A percentile compares a stretch with the other conserved stretches of the same genome.
Conservation (phyloP, 2,888 invertebrate genomes). For the Bombylius discolor region DNA sequence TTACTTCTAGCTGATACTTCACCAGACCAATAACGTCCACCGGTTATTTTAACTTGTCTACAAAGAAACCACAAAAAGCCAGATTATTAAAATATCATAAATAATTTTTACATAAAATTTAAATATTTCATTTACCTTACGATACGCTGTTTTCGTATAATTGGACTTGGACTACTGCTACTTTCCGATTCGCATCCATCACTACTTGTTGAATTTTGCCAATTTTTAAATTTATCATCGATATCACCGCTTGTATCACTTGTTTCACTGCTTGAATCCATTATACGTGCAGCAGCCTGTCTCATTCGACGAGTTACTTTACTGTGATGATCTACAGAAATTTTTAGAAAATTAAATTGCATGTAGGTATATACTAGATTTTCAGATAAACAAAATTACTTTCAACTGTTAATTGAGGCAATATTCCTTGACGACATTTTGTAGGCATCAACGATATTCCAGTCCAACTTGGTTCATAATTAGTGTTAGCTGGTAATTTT, state of each 20-base stretch:
- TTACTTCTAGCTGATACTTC: constrained; percentile 69
- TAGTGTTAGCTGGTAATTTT: constrained; percentile 19
- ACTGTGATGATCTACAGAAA: background rate
- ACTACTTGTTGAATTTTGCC: constrained; percentile 29
- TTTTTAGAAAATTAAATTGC: too few relatives aligned
- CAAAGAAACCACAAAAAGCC: background rate
- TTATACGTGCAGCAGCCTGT: constrained; percentile 14
- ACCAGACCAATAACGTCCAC: constrained; percentile 58
- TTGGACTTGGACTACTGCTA: constrained; percentile 19
- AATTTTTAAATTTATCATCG: constrained; percentile 7
- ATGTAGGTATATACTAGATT: constrained; percentile 3
- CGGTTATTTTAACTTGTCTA: constrained; percentile 22
- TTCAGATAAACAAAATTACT: constrained; percentile 11
- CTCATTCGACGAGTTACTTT: constrained; percentile 21
- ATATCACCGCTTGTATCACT: constrained; percentile 7
- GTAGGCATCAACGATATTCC: constrained; percentile 32
- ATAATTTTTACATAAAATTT: too few relatives aligned
- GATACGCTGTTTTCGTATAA: constrained; percentile 3
- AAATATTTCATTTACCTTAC: background rate
- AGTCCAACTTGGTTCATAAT: constrained; percentile 25
- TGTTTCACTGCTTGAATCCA: constrained; percentile 31
- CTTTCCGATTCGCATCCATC: constrained; percentile 36
- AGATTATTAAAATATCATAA: too few relatives aligned
- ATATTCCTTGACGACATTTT: constrained; percentile 30
- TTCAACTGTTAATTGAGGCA: constrained; percentile 27